phyloP scores from a whole-genome alignment of 2,797 vertebrate genomes.

The Onychomys leucogaster region DNA sequence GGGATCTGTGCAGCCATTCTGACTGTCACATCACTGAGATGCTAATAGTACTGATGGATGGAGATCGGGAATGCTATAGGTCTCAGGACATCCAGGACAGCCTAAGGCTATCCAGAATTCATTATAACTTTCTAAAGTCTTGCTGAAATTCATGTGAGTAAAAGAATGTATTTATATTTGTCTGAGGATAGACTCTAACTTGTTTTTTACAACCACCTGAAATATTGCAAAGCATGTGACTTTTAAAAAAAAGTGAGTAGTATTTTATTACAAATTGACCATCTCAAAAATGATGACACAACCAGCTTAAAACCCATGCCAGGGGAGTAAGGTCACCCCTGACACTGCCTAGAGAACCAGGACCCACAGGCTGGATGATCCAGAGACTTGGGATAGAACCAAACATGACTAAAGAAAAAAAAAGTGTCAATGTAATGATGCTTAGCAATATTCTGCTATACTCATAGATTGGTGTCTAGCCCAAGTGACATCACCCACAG shows the following conservation, averaged over 20 bases:
- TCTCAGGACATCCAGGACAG: not conserved
- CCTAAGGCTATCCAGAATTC: not conserved
- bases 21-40: not conserved
- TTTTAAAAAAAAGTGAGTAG: not conserved
- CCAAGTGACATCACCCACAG: not conserved
- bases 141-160: not conserved
- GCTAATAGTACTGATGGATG: not conserved
- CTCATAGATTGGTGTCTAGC: not conserved
- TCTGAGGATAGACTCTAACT: not conserved
- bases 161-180: not conserved
- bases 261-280: not conserved
- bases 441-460: not conserved
- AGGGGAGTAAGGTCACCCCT: not conserved
- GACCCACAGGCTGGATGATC: not conserved
- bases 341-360: not conserved
- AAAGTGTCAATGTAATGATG: not conserved
- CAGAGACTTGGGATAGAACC: not conserved
- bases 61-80: not conserved
- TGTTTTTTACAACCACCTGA: not conserved
- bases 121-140: not conserved
- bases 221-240: not conserved
- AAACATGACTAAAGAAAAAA: not conserved
- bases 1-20: not conserved
- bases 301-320: not conserved
- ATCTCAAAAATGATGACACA: not conserved